Evolutionary conservation across 2,113 vertebrate genomes (phyloP).

Genomic region (Pterocles orientalis): DNA sequence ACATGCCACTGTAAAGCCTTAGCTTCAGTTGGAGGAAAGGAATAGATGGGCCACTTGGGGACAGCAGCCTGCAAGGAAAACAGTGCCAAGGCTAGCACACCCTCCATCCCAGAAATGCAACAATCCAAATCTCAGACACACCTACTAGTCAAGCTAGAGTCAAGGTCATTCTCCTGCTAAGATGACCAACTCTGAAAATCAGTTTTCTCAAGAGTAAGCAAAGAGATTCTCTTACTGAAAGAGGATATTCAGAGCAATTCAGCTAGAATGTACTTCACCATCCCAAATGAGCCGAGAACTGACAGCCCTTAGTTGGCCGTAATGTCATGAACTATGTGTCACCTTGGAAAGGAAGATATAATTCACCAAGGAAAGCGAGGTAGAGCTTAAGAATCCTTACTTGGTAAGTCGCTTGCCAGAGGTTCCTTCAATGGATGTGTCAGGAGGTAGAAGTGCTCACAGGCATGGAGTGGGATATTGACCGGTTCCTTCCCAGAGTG

Average conservation of each 20-base stretch:
- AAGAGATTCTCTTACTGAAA: background rate
- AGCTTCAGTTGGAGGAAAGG: constrained; percentile 20
- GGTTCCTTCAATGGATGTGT: constrained; percentile 88
- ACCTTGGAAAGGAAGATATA: constrained; percentile 5
- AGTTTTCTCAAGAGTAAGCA: background rate
- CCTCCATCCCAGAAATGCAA: background rate
- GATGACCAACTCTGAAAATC: background rate
- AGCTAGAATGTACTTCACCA: background rate
- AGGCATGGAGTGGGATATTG: constrained; percentile 93
- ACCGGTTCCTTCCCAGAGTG: constrained; percentile 89
- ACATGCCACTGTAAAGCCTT: constrained; percentile 22
- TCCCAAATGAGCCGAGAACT: background rate
- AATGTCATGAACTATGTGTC: background rate
- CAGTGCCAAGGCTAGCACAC: constrained; percentile 1
- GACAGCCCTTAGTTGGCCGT: rapidly evolving
- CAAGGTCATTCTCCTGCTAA: background rate
- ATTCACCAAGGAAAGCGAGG: background rate
- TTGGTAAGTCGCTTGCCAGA: constrained; percentile 81
- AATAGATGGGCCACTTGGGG: background rate
- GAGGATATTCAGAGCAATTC: background rate
- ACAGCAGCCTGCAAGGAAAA: constrained; percentile 45
- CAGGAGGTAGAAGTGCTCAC: constrained; percentile 98
- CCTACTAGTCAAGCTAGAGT: background rate
- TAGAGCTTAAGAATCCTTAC: constrained; percentile 71
- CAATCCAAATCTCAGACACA: background rate